phyloP scores from a whole-genome alignment of 2,113 vertebrate species.

The Sula dactylatra region DNA sequence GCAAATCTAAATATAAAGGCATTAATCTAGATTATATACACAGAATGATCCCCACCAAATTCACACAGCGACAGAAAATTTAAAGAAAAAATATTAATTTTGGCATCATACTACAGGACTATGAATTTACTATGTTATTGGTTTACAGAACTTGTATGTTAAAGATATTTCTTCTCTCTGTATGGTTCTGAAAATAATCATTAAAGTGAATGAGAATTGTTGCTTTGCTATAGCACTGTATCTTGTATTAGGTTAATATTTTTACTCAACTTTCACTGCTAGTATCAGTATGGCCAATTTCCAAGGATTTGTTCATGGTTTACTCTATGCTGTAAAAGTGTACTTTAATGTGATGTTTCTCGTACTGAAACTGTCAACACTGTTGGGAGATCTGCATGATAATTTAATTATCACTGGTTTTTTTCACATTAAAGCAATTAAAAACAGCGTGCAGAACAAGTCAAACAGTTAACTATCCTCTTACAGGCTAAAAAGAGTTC shows the following conservation, averaged over 20 bases:
- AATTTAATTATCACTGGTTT: constrained; percentile 54
- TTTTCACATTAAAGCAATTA: constrained; percentile 57
- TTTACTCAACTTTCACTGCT: neutral
- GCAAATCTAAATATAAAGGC: neutral
- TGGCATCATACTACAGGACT: neutral
- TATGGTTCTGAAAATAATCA: neutral
- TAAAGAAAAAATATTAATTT: neutral
- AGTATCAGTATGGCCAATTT: neutral
- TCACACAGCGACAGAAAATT: neutral
- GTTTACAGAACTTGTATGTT: neutral
- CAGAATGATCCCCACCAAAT: neutral
- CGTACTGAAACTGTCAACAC: neutral
- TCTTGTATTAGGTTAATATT: neutral
- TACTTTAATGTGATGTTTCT: neutral
- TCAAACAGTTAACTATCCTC: constrained; percentile 39
- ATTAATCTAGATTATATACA: neutral
- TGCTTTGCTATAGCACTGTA: neutral
- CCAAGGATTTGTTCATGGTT: neutral
- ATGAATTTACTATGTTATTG: neutral
- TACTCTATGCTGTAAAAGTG: neutral
- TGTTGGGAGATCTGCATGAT: neutral
- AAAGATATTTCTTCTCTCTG: neutral
- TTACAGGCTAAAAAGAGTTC: neutral
- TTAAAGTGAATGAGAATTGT: neutral
- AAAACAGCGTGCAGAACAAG: constrained; percentile 42